These are phyloP conservation scores for Laticauda laticaudata DNA, from an alignment of 2,113 vertebrate species.

Conservation along the genomic window DNA sequence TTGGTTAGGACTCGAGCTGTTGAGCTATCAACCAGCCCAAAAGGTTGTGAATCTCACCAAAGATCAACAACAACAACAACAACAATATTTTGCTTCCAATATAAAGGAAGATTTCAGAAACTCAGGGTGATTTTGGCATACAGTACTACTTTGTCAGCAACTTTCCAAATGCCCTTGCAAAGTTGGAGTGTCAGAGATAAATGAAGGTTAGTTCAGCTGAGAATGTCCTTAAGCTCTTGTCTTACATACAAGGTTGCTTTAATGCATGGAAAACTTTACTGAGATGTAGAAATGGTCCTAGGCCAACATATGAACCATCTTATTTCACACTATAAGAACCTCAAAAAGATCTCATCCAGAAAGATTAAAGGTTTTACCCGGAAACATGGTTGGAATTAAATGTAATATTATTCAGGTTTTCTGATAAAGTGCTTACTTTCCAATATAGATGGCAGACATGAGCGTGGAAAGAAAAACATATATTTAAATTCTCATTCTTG, in stretches of 20 bases:
- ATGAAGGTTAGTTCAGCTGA: not conserved
- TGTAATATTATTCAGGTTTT: not conserved
- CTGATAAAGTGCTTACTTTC: not conserved
- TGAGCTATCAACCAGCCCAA: too few relatives aligned
- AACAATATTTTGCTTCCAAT: too few relatives aligned
- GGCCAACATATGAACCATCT: not conserved
- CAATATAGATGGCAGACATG: not conserved
- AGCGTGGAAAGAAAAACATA: not conserved
- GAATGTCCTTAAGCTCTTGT: not conserved
- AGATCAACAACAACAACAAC: too few relatives aligned
- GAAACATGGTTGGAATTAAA: not conserved
- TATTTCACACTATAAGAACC: not conserved
- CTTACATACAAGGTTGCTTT: not conserved
- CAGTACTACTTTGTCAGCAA: not conserved
- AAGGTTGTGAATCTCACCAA: too few relatives aligned
- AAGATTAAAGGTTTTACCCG: not conserved
- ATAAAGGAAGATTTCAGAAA: not conserved
- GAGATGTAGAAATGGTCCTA: not conserved
- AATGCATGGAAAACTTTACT: not conserved
- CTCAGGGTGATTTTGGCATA: not conserved
- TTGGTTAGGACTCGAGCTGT: too few relatives aligned
- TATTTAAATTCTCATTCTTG: not conserved
- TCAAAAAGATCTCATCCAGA: not conserved
- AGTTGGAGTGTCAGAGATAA: not conserved
- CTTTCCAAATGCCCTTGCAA: not conserved